Percentiles rank a stretch among this genome's conserved stretches.
phyloP scores from a whole-genome alignment of 2,113 vertebrate genomes.

The Oreochromis niloticus region DNA sequence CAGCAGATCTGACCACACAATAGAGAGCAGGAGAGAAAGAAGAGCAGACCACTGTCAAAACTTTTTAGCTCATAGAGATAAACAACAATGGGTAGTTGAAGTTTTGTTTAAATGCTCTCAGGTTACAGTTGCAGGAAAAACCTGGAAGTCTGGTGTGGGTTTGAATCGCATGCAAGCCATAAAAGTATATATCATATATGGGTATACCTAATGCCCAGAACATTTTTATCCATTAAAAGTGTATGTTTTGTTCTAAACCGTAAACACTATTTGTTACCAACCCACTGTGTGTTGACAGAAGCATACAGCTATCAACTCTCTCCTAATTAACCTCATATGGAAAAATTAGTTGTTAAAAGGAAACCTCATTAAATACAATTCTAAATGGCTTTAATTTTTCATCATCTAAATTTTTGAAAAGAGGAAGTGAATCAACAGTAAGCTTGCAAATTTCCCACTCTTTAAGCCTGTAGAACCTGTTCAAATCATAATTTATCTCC shows the following conservation, averaged over 20 bases:
- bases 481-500: background rate
- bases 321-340: background rate
- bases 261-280: background rate
- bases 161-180: background rate
- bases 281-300: background rate
- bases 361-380: background rate
- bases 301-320: background rate
- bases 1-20: background rate
- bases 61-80: background rate
- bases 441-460: background rate
- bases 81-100: background rate
- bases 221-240: background rate
- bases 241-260: background rate
- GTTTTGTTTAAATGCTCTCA: background rate
- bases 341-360: background rate
- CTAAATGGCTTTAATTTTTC: background rate
- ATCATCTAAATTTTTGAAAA: background rate
- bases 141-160: background rate
- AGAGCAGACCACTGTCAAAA: background rate
- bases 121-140: background rate
- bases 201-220: background rate
- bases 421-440: background rate
- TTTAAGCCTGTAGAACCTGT: background rate
- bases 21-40: background rate
- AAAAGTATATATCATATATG: background rate